phyloP scores from a whole-genome alignment of 1,140 invertebrate species.

The Drosophila chauvacae region DNA sequence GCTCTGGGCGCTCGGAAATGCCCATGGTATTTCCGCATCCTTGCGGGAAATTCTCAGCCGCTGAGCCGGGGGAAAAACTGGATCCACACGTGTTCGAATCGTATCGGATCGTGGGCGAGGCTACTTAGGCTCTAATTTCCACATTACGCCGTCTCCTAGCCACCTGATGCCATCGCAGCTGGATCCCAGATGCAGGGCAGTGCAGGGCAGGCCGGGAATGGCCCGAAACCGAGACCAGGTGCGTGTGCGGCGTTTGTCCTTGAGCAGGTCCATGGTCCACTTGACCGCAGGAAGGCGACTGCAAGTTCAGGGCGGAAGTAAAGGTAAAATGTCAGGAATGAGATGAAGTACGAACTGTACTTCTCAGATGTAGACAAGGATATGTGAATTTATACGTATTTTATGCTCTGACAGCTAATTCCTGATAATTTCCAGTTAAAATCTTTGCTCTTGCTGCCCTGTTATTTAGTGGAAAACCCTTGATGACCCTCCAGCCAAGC shows the following conservation, averaged over 20 bases:
- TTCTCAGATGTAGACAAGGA: background rate
- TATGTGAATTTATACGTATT: background rate
- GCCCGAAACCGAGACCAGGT: conserved; percentile 35
- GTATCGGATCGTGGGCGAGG: conserved; percentile 28
- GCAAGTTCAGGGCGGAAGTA: conserved; percentile 3
- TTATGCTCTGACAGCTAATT: background rate
- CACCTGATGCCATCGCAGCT: conserved; percentile 45
- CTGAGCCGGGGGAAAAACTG: conserved; percentile 43
- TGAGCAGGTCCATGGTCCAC: background rate
- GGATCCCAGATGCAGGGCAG: conserved; percentile 26
- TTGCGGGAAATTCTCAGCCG: conserved; percentile 31
- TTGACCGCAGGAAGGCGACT: conserved; percentile 9
- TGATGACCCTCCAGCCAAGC: background rate
- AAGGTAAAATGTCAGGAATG: background rate
- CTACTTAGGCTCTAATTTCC: conserved; percentile 51
- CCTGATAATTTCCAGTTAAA: background rate
- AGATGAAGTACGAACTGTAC: background rate
- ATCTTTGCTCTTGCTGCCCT: background rate
- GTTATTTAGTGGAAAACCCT: background rate
- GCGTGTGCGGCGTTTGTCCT: conserved; percentile 19
- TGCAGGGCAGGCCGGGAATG: conserved; percentile 24
- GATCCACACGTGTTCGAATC: conserved; percentile 31
- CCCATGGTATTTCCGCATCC: conserved; percentile 45
- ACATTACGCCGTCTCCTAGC: conserved; percentile 8
- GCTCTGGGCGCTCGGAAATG: conserved; percentile 35